Evolutionary conservation across 2,113 vertebrate genomes (phyloP), one percentile per base, ranked within the genome.

Genomic region (Phalacrocorax carbo): DNA sequence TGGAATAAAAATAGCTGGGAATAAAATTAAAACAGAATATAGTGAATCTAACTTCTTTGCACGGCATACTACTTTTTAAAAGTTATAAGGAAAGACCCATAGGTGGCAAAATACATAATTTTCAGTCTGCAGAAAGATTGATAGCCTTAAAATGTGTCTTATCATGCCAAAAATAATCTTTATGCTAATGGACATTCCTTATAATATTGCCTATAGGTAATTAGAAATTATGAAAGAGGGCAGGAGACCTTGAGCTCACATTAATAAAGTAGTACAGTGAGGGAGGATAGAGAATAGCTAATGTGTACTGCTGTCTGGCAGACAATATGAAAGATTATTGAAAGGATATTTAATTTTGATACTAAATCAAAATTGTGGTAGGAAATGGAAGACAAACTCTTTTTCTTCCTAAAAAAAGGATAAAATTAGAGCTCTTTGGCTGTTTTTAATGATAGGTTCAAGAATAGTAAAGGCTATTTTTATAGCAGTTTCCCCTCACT

Each of bases 161-260:
- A 68, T 10, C 32, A 76, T 92, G 73, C 40, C 44, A 92, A 96
- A 96, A 94, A 94, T 75, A 85, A 95, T 96, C 34, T 94, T 95
- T 96, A 96, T 96, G 92, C 77, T 96, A 96, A 96, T 96, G 30
- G 69, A 62, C 32, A 22, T 93, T 71, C 25, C 55, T 94, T 88
- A 70, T 83, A 86, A 76, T 94, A 71, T 64, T 95, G 58, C 77
- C 79, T 95, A 38, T 87, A 91, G 46, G 42, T 97, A 92, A 96
- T 96, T 94, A 92, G 79, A 93, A 97, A 71, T 82, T 90, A 58
- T 55, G 65, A 58, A 90, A 94, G 30, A 55, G 55, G 30, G 15
- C 42, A 78, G 46, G 52, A 82, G 48, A 83, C 92, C 89, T 93
- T 86, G 60, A 93, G 66, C 93, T 95, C 82, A 78, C 77, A 82